Percentiles rank a stretch among this genome's conserved stretches.
These are phyloP conservation scores for Cremastobaeus sp. DNA, from an alignment of 2,888 invertebrate species.

Conservation along the genomic window DNA sequence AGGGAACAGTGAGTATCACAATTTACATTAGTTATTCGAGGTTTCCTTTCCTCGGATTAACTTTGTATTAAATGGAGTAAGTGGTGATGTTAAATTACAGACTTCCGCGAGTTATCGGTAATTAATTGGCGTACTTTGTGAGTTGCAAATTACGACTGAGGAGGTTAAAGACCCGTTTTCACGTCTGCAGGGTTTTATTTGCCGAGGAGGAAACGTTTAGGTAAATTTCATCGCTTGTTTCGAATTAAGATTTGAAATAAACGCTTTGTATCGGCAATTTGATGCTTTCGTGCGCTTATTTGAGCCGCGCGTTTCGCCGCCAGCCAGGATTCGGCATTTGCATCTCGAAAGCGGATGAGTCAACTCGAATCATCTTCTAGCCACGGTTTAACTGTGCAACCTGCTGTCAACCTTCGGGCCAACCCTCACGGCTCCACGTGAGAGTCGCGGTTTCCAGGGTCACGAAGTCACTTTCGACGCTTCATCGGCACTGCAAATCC, in stretches of 20 bases:
- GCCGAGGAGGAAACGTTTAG: neutral
- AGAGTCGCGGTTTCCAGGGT: constrained; percentile 31
- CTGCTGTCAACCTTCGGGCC: constrained; percentile 23
- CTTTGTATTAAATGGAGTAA: constrained; percentile 45
- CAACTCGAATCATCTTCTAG: constrained; percentile 6
- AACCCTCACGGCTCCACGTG: constrained; percentile 28
- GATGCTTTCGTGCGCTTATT: constrained; percentile 25
- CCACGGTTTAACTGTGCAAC: constrained; percentile 38
- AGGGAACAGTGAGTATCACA: constrained; percentile 36
- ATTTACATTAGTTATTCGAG: constrained; percentile 48
- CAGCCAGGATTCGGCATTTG: constrained; percentile 35
- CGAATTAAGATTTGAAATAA: constrained; percentile 46
- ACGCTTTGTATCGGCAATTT: constrained; percentile 42
- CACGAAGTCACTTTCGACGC: constrained; percentile 47
- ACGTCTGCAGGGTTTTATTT: constrained; percentile 23
- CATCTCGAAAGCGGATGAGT: constrained; percentile 32
- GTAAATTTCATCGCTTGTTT: constrained; percentile 27
- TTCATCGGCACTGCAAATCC: constrained; percentile 23
- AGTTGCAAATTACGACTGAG: constrained; percentile 14
- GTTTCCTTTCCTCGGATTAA: constrained; percentile 37
- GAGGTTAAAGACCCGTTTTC: constrained; percentile 32
- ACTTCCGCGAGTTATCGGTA: constrained; percentile 44
- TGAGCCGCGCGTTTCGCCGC: constrained; percentile 25
- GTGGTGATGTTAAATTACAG: constrained; percentile 39
- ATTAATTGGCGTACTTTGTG: constrained; percentile 39